Percentiles rank a stretch among this genome's conserved stretches.
Conservation (phyloP, 2,113 vertebrate genomes). For the Anguilla japonica region DNA sequence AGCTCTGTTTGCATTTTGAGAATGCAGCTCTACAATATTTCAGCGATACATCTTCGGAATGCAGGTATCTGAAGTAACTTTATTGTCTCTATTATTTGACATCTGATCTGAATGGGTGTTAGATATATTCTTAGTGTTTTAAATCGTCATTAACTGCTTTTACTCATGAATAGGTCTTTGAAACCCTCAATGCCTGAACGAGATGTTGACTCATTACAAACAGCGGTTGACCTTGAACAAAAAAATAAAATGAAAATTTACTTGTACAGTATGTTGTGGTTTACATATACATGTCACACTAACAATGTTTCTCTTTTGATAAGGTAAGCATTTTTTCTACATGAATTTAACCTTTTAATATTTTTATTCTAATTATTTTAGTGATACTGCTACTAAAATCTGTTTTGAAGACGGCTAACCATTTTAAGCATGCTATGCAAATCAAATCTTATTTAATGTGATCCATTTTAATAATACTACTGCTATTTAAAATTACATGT, state of each 20-base stretch:
- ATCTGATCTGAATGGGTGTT: background rate
- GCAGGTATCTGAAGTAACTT: constrained; percentile 12
- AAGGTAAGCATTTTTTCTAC: constrained; percentile 16
- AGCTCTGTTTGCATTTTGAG: constrained; percentile 38
- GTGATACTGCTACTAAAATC: background rate
- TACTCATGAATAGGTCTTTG: constrained; percentile 56
- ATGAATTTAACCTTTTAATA: constrained; percentile 3
- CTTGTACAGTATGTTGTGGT: background rate
- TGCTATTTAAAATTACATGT: background rate
- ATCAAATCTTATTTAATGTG: background rate
- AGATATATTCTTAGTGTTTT: constrained; percentile 11
- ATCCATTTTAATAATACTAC: background rate
- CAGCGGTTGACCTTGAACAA: background rate
- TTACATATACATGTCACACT: background rate
- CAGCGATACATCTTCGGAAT: constrained; percentile 4
- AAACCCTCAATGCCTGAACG: constrained; percentile 25
- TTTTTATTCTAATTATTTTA: background rate
- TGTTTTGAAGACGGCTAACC: background rate
- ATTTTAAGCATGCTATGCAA: background rate
- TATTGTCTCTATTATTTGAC: constrained; percentile 13
- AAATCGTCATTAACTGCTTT: constrained; percentile 44
- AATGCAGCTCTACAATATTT: constrained; percentile 9
- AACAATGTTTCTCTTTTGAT: constrained; percentile 5
- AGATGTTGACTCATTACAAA: constrained; percentile 12
- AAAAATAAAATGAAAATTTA: constrained; percentile 7